Conservation (phyloP, 2,797 vertebrate species). For the Tokudaia tokunoshimensis region DNA sequence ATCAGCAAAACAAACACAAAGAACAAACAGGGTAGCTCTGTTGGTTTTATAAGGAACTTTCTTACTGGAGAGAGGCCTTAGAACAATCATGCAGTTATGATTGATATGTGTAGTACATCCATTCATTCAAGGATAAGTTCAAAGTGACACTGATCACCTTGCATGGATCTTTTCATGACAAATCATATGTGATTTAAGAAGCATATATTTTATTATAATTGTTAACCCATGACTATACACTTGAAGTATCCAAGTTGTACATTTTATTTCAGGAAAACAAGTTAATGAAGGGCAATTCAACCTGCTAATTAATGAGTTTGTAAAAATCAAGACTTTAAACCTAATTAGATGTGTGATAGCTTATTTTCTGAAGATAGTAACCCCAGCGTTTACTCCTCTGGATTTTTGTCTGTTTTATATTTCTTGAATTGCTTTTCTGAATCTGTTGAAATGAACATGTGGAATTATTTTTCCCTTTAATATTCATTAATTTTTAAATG, state of each 20-base stretch:
- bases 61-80: not conserved
- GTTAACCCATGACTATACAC: not conserved
- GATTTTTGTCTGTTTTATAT: not conserved
- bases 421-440: not conserved
- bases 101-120: not conserved
- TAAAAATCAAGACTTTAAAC: not conserved
- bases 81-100: not conserved
- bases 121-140: not conserved
- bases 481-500: not conserved
- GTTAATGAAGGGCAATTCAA: not conserved
- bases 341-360: conserved; percentile 23
- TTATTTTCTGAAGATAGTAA: conserved; percentile 44
- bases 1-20: not conserved
- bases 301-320: conserved; percentile 8
- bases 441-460: not conserved
- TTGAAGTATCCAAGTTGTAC: conserved; percentile 17
- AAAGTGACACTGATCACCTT: not conserved
- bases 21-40: not conserved
- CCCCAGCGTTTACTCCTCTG: not conserved
- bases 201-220: conserved; percentile 13
- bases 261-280: conserved; percentile 14
- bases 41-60: not conserved
- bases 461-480: not conserved
- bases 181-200: not conserved
- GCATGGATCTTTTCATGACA: conserved; percentile 1